phyloP scores from a whole-genome alignment of 1,140 invertebrate species.

The Trichoplusia ni region DNA sequence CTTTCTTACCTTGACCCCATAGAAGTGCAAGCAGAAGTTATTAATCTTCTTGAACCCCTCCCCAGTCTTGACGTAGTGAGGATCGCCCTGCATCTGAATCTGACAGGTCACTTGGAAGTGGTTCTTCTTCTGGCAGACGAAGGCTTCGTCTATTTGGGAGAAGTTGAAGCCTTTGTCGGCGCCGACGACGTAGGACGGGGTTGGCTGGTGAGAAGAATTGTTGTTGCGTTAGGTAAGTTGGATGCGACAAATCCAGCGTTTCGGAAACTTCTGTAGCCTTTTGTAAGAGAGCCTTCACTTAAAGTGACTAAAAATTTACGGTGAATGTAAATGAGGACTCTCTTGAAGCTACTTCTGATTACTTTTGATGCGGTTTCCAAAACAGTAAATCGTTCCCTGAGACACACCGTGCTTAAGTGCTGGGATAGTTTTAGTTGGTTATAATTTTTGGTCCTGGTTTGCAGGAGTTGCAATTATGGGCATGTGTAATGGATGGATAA shows the following conservation, averaged over 20 bases:
- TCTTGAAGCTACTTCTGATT: too few relatives aligned
- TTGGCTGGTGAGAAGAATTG: slow-evolving; percentile 82
- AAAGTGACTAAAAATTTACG: too few relatives aligned
- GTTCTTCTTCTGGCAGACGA: slow-evolving; percentile 99
- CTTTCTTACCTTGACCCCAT: slow-evolving; percentile 92
- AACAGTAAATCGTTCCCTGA: too few relatives aligned
- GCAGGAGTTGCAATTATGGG: too few relatives aligned
- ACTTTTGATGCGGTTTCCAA: too few relatives aligned
- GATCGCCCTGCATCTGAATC: slow-evolving; percentile 91
- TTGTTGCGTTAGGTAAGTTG: not conserved
- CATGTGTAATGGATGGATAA: too few relatives aligned
- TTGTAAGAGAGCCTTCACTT: too few relatives aligned
- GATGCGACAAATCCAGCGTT: not conserved
- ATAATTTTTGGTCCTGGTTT: too few relatives aligned
- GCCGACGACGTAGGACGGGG: slow-evolving; percentile 94
- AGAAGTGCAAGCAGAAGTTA: slow-evolving; percentile 97
- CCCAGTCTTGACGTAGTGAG: slow-evolving; percentile 94
- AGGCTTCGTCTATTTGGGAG: slow-evolving; percentile 97
- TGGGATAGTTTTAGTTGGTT: too few relatives aligned
- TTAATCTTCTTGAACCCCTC: slow-evolving; percentile 95
- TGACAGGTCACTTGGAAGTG: slow-evolving; percentile 99
- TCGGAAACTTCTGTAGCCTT: too few relatives aligned
- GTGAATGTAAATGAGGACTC: too few relatives aligned
- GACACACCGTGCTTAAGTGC: too few relatives aligned
- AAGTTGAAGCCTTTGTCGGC: slow-evolving; percentile 99